Conservation (phyloP, 2,113 vertebrate genomes). For the Ptilonorhynchus violaceus region DNA sequence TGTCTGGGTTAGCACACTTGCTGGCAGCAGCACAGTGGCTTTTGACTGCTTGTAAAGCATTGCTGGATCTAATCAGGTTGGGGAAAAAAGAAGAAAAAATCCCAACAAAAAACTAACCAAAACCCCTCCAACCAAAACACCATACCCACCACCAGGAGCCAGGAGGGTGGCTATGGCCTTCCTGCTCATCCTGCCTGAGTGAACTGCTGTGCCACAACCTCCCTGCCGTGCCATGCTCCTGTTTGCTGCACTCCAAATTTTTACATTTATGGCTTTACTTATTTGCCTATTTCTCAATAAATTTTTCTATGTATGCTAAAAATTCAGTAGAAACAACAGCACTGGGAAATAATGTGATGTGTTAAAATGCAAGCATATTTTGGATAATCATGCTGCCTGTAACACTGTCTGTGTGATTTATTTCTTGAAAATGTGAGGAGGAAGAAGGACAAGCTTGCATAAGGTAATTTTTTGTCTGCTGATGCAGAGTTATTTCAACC, state of each 20-base stretch:
- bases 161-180: too few relatives aligned
- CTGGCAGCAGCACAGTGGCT: neutral
- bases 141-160: neutral
- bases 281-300: neutral
- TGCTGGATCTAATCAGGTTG: neutral
- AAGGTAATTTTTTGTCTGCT: neutral
- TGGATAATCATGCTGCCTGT: neutral
- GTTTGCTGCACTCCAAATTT: rapidly evolving
- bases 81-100: neutral
- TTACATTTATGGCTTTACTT: neutral
- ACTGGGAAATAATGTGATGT: neutral
- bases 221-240: too few relatives aligned
- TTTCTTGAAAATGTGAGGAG: neutral
- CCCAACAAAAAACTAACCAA: neutral
- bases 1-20: neutral
- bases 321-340: neutral
- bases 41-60: neutral
- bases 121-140: neutral
- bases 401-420: neutral
- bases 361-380: neutral
- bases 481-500: neutral
- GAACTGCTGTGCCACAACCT: neutral
- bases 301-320: rapidly evolving
- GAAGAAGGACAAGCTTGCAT: neutral
- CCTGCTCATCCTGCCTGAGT: neutral